Percentiles rank a stretch among this genome's conserved stretches.
These are phyloP conservation scores for Orthosia gothica DNA, from an alignment of 2,888 invertebrate genomes.

Conservation along the genomic window DNA sequence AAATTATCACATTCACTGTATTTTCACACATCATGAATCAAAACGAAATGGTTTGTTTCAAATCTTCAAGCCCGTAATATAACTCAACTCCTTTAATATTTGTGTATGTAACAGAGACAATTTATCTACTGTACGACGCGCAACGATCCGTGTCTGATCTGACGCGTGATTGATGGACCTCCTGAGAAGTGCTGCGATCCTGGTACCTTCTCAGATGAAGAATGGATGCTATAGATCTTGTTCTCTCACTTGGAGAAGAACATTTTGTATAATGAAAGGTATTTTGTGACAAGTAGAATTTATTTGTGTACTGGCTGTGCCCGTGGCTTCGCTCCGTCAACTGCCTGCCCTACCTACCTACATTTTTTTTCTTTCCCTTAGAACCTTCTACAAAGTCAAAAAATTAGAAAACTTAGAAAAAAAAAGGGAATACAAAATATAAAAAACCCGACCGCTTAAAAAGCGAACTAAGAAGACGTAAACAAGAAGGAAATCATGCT, in stretches of 20 bases:
- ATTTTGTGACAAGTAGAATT: slow-evolving; percentile 6
- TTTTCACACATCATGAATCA: slow-evolving; percentile 17
- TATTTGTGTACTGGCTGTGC: background rate
- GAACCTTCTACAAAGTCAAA: too few species aligned
- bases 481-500: too few species aligned
- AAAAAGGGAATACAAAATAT: too few species aligned
- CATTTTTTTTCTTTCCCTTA: too few species aligned
- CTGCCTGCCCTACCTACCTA: too few species aligned
- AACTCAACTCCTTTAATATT: slow-evolving; percentile 52
- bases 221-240: slow-evolving; percentile 51
- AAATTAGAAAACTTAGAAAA: too few species aligned
- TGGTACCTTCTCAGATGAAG: slow-evolving; percentile 49
- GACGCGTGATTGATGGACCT: slow-evolving; percentile 80
- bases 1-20: slow-evolving; percentile 6
- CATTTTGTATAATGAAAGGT: slow-evolving; percentile 26
- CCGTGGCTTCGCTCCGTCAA: too few species aligned
- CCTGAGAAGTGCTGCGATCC: slow-evolving; percentile 66
- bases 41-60: slow-evolving; percentile 40
- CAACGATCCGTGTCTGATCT: slow-evolving; percentile 78
- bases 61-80: slow-evolving; percentile 14
- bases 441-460: too few species aligned
- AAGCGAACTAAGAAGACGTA: too few species aligned
- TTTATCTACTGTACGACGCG: slow-evolving; percentile 73
- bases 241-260: slow-evolving; percentile 14
- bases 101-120: slow-evolving; percentile 73